These are phyloP conservation scores for Chaetodon auriga DNA, from an alignment of 2,113 vertebrate genomes.

Conservation along the genomic window DNA sequence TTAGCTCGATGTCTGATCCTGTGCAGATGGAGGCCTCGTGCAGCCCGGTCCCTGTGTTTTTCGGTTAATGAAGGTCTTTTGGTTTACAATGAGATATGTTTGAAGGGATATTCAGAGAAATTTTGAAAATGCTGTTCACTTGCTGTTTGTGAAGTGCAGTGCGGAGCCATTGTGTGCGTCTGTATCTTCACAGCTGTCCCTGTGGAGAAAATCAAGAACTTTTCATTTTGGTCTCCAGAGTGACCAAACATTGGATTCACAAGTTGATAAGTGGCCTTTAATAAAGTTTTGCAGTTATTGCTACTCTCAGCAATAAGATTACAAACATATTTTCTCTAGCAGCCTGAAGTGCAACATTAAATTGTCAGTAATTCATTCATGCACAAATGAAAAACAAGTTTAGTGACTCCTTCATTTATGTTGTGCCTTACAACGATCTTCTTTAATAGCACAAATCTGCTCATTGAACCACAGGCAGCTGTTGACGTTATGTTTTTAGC, in stretches of 20 bases:
- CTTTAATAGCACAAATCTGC: conserved; percentile 42
- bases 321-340: conserved; percentile 48
- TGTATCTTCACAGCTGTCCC: neutral
- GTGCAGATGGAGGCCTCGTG: neutral
- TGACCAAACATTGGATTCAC: conserved; percentile 15
- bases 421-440: neutral
- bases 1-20: neutral
- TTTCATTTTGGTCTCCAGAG: conserved; percentile 39
- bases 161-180: neutral
- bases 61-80: neutral
- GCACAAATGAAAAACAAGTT: conserved; percentile 57
- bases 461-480: conserved; percentile 28
- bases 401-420: conserved; percentile 10
- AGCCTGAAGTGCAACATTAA: conserved; percentile 34
- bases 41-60: neutral
- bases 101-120: neutral
- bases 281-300: conserved; percentile 60
- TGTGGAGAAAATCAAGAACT: neutral
- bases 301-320: conserved; percentile 45
- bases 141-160: fast-evolving
- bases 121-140: neutral
- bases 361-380: conserved; percentile 56
- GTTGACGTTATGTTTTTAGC: conserved; percentile 34
- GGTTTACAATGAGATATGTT: neutral
- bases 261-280: conserved; percentile 55